Percentiles rank a stretch among this genome's conserved stretches.
These are phyloP conservation scores for Drosophila fungiperda DNA, from an alignment of 2,888 invertebrate species.

Conservation along the genomic window DNA sequence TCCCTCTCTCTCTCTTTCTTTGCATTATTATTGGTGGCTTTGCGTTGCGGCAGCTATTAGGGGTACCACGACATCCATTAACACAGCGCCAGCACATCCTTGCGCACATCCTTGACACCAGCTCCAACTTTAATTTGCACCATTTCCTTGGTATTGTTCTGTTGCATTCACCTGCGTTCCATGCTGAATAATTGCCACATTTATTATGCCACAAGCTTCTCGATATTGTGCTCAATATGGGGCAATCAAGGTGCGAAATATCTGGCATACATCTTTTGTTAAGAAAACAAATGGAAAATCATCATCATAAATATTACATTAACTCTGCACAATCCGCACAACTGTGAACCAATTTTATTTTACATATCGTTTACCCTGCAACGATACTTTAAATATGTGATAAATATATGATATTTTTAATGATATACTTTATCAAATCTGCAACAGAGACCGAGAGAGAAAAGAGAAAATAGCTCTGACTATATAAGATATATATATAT, in stretches of 20 bases:
- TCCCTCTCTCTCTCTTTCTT: background rate
- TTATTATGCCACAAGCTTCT: constrained; percentile 24
- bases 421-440: background rate
- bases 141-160: constrained; percentile 10
- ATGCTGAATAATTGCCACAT: constrained; percentile 30
- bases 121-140: constrained; percentile 5
- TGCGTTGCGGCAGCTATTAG: constrained; percentile 38
- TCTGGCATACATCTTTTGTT: background rate
- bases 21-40: constrained; percentile 59
- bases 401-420: background rate
- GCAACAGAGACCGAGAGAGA: background rate
- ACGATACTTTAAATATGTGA: background rate
- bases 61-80: constrained; percentile 26
- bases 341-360: constrained; percentile 18
- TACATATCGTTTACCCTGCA: background rate
- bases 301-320: constrained; percentile 2
- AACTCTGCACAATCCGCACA: constrained; percentile 3
- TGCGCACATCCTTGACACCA: constrained; percentile 24
- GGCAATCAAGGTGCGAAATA: constrained; percentile 28
- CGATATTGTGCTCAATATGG: constrained; percentile 44
- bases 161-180: constrained; percentile 7
- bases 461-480: fast-evolving
- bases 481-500: background rate
- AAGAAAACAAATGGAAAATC: background rate
- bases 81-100: constrained; percentile 13